A percentile compares a stretch with the other conserved stretches of the same genome.
Conservation (phyloP, 2,797 vertebrate species). For the Bufotes viridis region DNA sequence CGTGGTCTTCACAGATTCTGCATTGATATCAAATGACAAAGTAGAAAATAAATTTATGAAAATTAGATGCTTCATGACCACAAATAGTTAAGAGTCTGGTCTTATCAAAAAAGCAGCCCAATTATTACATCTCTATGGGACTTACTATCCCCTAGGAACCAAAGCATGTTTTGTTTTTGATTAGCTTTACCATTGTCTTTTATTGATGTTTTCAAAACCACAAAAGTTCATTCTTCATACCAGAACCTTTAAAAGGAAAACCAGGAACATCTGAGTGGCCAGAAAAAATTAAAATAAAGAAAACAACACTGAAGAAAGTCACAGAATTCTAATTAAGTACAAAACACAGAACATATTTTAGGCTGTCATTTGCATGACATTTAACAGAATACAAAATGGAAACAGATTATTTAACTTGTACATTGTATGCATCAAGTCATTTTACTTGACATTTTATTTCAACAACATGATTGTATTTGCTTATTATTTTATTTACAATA, state of each 20-base stretch:
- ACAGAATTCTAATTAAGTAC: neutral
- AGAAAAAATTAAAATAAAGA: too few relatives aligned
- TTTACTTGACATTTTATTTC: slow-evolving; percentile 15
- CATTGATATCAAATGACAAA: neutral
- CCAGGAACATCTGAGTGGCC: too few relatives aligned
- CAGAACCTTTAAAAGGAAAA: neutral
- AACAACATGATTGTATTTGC: neutral
- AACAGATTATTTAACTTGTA: slow-evolving; percentile 11
- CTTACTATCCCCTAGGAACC: too few relatives aligned
- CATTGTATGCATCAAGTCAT: neutral
- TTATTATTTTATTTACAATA: slow-evolving; percentile 37
- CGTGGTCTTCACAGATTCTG: too few relatives aligned
- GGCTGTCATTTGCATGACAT: neutral
- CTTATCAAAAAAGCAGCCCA: neutral
- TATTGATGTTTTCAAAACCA: neutral
- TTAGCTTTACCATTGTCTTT: neutral
- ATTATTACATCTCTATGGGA: neutral
- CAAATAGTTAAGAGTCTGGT: too few relatives aligned
- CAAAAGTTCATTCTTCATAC: neutral
- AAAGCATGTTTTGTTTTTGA: neutral
- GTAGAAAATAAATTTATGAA: neutral
- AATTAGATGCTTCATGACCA: neutral
- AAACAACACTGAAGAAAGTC: neutral
- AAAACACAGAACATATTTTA: neutral
- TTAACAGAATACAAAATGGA: slow-evolving; percentile 22